These are phyloP conservation scores for Valencia hispanica DNA, from an alignment of 2,797 vertebrate genomes.

Conservation along the genomic window DNA sequence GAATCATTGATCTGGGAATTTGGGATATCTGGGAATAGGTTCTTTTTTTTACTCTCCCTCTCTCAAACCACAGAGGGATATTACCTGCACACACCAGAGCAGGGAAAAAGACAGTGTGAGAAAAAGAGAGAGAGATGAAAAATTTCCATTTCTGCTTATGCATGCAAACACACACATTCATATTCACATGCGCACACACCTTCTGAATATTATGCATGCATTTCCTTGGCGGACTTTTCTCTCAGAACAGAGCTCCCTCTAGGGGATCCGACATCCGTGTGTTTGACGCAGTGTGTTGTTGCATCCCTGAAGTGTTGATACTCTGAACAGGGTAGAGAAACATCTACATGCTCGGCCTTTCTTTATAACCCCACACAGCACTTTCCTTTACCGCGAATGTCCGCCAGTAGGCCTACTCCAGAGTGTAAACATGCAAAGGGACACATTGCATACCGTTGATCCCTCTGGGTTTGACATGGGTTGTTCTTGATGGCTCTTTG, in stretches of 20 bases:
- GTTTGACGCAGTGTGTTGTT: slow-evolving; percentile 60
- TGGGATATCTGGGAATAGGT: slow-evolving; percentile 75
- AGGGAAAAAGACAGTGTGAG: slow-evolving; percentile 30
- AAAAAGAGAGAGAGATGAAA: slow-evolving; percentile 48
- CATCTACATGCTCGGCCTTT: slow-evolving; percentile 48
- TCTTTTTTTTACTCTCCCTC: slow-evolving; percentile 36
- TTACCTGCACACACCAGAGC: slow-evolving; percentile 65
- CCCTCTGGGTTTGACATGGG: slow-evolving; percentile 61
- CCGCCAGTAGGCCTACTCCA: slow-evolving; percentile 14
- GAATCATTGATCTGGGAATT: slow-evolving; percentile 85
- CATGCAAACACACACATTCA: slow-evolving; percentile 70
- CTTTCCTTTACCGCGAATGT: slow-evolving; percentile 35
- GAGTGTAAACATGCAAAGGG: slow-evolving; percentile 31
- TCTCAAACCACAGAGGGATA: slow-evolving; percentile 66
- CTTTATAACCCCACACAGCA: slow-evolving; percentile 37
- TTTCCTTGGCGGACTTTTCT: slow-evolving; percentile 58
- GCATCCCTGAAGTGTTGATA: slow-evolving; percentile 59
- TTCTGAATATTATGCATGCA: slow-evolving; percentile 70
- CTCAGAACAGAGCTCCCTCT: slow-evolving; percentile 74
- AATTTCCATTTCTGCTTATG: slow-evolving; percentile 79
- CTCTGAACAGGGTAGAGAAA: slow-evolving; percentile 47
- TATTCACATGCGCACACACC: slow-evolving; percentile 47
- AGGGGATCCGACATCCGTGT: slow-evolving; percentile 60
- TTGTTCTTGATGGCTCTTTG: slow-evolving; percentile 63
- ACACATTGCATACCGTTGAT: slow-evolving; percentile 12